Percentiles rank a stretch among this genome's conserved stretches.
Conservation (phyloP, 1,140 invertebrate genomes). For the Lepidurus apus region DNA sequence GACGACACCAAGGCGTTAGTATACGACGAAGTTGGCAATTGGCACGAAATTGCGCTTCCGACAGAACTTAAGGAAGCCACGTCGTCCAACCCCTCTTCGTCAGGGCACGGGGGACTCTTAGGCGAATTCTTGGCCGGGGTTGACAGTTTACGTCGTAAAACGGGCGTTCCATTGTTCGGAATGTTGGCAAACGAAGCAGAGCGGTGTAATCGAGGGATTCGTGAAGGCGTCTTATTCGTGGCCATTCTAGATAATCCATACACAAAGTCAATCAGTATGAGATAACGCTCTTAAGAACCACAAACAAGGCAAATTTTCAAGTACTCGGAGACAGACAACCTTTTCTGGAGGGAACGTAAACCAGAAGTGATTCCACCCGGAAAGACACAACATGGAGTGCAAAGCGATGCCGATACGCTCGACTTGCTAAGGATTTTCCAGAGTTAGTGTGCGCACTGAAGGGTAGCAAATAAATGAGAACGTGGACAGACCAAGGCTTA, state of each 20-base stretch:
- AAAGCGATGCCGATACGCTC: not conserved
- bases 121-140: not conserved
- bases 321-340: not conserved
- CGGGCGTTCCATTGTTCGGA: not conserved
- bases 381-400: not conserved
- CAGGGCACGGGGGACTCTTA: not conserved
- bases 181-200: slow-evolving; percentile 29
- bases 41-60: slow-evolving; percentile 28
- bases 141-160: not conserved
- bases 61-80: slow-evolving; percentile 29
- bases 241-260: not conserved
- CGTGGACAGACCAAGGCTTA: not conserved
- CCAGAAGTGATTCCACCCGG: not conserved
- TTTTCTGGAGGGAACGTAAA: not conserved
- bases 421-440: not conserved
- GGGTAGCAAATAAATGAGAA: slow-evolving; percentile 11
- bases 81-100: slow-evolving; percentile 31
- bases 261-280: not conserved
- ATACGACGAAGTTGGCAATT: slow-evolving; percentile 22
- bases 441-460: not conserved
- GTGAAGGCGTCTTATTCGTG: slow-evolving; percentile 12
- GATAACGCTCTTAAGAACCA: not conserved
- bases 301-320: not conserved
- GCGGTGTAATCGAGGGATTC: slow-evolving; percentile 32
- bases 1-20: slow-evolving; percentile 27